Percentiles rank a stretch among this genome's conserved stretches.
Evolutionary conservation across 2,888 invertebrate genomes (phyloP).

Genomic region (Cerastis leucographa): DNA sequence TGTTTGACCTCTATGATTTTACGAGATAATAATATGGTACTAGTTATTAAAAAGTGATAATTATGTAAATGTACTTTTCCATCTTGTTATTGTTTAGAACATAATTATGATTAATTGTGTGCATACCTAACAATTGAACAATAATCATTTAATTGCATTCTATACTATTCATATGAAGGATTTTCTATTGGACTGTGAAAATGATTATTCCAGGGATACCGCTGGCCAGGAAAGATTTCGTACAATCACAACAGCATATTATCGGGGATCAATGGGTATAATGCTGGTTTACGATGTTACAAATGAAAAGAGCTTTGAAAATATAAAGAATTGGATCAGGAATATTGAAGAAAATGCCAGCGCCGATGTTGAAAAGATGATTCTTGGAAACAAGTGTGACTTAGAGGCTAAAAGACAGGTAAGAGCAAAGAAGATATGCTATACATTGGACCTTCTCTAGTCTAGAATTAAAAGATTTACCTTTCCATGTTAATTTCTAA

Average conservation of each 20-base stretch:
- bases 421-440: constrained; percentile 15
- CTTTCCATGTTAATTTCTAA: not conserved
- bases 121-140: not conserved
- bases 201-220: constrained; percentile 94
- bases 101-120: not conserved
- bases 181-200: not conserved
- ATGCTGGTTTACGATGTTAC: constrained; percentile 99
- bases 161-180: not conserved
- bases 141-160: not conserved
- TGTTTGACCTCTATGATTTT: constrained; percentile 37
- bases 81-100: constrained; percentile 3
- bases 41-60: constrained; percentile 12
- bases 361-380: constrained; percentile 99
- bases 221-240: constrained; percentile 99
- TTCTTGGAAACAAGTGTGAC: constrained; percentile 99
- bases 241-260: constrained; percentile 99
- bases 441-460: not conserved
- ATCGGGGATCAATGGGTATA: constrained; percentile 99
- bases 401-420: constrained; percentile 98
- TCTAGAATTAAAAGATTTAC: constrained; percentile 6
- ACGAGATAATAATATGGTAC: constrained; percentile 14
- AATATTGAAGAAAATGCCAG: constrained; percentile 99
- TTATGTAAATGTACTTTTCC: constrained; percentile 9
- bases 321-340: constrained; percentile 99
- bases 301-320: constrained; percentile 99